phyloP scores from a whole-genome alignment of 1,140 invertebrate species.

The Magallana gigas region DNA sequence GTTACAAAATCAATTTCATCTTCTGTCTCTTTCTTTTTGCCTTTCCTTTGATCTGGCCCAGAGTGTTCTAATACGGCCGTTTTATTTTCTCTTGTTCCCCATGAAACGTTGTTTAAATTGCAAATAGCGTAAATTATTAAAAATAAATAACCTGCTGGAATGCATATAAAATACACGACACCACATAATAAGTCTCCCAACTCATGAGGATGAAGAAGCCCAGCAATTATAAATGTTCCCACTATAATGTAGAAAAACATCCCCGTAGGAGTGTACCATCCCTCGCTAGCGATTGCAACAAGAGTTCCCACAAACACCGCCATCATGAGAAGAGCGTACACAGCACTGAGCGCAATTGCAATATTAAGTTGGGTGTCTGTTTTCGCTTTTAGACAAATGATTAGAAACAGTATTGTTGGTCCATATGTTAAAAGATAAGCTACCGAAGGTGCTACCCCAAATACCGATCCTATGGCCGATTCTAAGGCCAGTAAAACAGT shows the following conservation, averaged over 20 bases:
- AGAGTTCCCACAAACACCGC: constrained; percentile 70
- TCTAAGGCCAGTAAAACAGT: constrained; percentile 97
- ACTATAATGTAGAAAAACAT: constrained; percentile 63
- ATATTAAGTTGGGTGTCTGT: constrained; percentile 79
- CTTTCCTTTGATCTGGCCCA: not conserved
- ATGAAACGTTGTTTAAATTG: constrained; percentile 72
- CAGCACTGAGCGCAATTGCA: constrained; percentile 69
- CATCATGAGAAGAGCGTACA: constrained; percentile 74
- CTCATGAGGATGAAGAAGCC: constrained; percentile 71
- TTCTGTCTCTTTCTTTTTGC: constrained; percentile 44
- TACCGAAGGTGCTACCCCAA: constrained; percentile 55
- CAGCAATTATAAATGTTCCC: constrained; percentile 65
- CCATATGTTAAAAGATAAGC: constrained; percentile 66
- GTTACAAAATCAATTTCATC: constrained; percentile 43
- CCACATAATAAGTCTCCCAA: constrained; percentile 67
- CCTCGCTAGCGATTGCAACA: constrained; percentile 61
- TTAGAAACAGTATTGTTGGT: constrained; percentile 83
- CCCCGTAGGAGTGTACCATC: constrained; percentile 63
- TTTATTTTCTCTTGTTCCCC: constrained; percentile 68
- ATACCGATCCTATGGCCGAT: constrained; percentile 91
- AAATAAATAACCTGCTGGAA: constrained; percentile 71
- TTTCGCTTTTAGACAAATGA: constrained; percentile 88
- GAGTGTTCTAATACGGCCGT: constrained; percentile 47
- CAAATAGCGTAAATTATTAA: constrained; percentile 71
- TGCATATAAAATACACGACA: constrained; percentile 69